Conservation (phyloP, 2,797 vertebrate species). For the Scyliorhinus canicula region DNA sequence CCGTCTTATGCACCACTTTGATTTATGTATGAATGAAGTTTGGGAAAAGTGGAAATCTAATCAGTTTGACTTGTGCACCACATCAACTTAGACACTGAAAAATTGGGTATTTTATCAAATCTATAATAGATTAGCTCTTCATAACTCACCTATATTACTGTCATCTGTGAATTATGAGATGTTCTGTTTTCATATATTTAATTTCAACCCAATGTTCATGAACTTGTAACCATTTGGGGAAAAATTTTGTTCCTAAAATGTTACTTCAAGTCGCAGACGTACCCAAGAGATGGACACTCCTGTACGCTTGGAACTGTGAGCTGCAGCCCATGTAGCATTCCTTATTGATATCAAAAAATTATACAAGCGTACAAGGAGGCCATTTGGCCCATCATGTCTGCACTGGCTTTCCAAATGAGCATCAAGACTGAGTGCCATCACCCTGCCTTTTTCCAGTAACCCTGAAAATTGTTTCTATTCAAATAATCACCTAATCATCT, state of each 20-base stretch:
- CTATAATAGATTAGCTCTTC: background rate
- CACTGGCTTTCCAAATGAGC: too few relatives aligned
- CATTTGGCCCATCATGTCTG: too few relatives aligned
- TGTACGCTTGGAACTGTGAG: background rate
- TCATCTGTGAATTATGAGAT: background rate
- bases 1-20: too few relatives aligned
- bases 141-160: background rate
- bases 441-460: too few relatives aligned
- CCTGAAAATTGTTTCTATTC: too few relatives aligned
- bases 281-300: background rate
- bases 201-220: background rate
- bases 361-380: too few relatives aligned
- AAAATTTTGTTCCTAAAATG: background rate
- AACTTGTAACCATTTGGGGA: background rate
- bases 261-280: background rate
- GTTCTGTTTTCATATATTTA: background rate
- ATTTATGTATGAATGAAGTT: too few relatives aligned
- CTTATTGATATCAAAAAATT: background rate
- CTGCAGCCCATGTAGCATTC: background rate
- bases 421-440: too few relatives aligned
- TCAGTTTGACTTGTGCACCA: too few relatives aligned
- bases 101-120: background rate
- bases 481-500: too few relatives aligned
- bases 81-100: too few relatives aligned
- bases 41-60: too few relatives aligned